A percentile compares a stretch with the other conserved stretches of the same genome.
Evolutionary conservation across 2,888 invertebrate species (phyloP).

Genomic region (Drosophila neutralis): DNA sequence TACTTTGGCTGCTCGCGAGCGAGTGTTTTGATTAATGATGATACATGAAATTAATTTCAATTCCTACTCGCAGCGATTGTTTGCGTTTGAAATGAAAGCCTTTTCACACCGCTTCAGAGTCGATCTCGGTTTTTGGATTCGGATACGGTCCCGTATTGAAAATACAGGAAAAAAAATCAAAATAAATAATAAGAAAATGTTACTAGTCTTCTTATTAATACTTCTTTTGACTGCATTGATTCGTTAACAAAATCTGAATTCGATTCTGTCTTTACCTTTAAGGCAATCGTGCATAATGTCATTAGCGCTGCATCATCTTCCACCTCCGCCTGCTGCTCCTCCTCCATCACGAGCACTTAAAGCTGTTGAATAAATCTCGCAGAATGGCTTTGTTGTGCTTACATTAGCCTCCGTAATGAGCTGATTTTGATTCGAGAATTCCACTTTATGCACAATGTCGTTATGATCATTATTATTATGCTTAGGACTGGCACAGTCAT

Average conservation of each 20-base stretch:
- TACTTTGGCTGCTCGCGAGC: slow-evolving; percentile 58
- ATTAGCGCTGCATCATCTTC: slow-evolving; percentile 80
- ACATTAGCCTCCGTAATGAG: slow-evolving; percentile 82
- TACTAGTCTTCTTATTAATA: slow-evolving; percentile 75
- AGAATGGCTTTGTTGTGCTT: slow-evolving; percentile 81
- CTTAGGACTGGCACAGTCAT: slow-evolving; percentile 57
- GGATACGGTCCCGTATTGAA: slow-evolving; percentile 2
- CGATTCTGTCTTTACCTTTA: slow-evolving; percentile 32
- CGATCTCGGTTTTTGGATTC: slow-evolving; percentile 36
- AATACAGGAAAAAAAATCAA: not conserved
- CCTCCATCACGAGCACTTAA: slow-evolving; percentile 42
- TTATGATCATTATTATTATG: slow-evolving; percentile 52
- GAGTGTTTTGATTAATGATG: slow-evolving; percentile 84
- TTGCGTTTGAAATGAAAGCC: slow-evolving; percentile 79
- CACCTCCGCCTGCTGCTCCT: not conserved
- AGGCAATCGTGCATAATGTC: slow-evolving; percentile 70
- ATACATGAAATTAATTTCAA: slow-evolving; percentile 84
- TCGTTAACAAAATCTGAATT: slow-evolving; percentile 50
- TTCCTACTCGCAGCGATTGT: slow-evolving; percentile 80
- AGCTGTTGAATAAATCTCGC: slow-evolving; percentile 74
- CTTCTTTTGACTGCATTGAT: slow-evolving; percentile 68
- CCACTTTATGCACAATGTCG: slow-evolving; percentile 67
- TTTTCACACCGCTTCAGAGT: slow-evolving; percentile 69
- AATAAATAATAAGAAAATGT: slow-evolving; percentile 37
- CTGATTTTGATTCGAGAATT: slow-evolving; percentile 76